Conservation (phyloP, 2,797 vertebrate genomes). For the Tangara arthus region DNA sequence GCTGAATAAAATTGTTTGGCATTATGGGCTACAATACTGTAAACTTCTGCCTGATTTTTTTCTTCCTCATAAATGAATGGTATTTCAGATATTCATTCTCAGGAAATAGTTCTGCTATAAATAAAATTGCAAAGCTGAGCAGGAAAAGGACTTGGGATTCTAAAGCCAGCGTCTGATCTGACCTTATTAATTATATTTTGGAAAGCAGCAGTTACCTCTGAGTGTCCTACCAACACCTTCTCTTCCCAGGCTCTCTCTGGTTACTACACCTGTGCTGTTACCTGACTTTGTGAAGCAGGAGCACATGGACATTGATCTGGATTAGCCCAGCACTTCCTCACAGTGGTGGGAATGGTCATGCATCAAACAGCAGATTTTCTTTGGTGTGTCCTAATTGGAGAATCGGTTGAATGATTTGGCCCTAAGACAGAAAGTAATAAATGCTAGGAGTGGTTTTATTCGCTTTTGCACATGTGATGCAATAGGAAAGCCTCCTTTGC, state of each 20-base stretch:
- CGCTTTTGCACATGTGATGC: neutral
- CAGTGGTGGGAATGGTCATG: neutral
- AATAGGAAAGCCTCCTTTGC: constrained; percentile 15
- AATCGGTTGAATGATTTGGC: constrained; percentile 13
- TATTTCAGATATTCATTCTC: constrained; percentile 67
- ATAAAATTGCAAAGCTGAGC: constrained; percentile 63
- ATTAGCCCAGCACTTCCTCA: neutral
- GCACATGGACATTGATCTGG: neutral
- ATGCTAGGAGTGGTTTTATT: constrained; percentile 3
- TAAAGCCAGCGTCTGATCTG: neutral
- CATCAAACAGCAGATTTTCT: constrained; percentile 1
- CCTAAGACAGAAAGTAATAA: neutral
- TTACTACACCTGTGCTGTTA: neutral
- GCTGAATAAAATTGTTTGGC: neutral
- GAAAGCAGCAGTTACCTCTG: neutral
- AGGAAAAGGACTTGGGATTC: constrained; percentile 19
- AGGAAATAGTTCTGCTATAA: constrained; percentile 69
- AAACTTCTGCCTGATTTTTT: constrained; percentile 27
- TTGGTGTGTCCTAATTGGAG: neutral
- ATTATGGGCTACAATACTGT: constrained; percentile 9
- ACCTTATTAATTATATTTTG: constrained; percentile 1
- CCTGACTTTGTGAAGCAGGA: neutral
- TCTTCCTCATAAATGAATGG: constrained; percentile 56
- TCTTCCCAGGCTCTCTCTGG: neutral
- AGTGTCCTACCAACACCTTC: neutral